A percentile compares a stretch with the other conserved stretches of the same genome.
phyloP scores from a whole-genome alignment of 2,888 invertebrate species.

The Harmothoe impar region DNA sequence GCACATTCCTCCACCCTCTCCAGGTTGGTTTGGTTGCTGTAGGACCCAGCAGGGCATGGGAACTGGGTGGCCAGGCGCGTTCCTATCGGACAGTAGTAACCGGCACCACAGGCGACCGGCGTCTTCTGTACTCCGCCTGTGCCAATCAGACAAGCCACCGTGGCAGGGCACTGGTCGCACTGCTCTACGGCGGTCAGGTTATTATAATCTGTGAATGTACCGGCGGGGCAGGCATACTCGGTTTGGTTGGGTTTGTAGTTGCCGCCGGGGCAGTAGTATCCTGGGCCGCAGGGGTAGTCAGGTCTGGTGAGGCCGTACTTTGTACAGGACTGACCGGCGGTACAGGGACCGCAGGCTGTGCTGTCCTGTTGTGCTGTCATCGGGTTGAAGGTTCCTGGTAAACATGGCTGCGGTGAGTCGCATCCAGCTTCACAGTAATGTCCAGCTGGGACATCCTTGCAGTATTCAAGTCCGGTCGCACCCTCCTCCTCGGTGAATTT shows the following conservation, averaged over 20 bases:
- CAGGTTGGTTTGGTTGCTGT: constrained; percentile 79
- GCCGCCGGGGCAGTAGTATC: constrained; percentile 81
- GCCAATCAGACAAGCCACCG: constrained; percentile 77
- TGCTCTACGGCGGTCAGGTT: constrained; percentile 79
- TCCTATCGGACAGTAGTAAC: constrained; percentile 80
- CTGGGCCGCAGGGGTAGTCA: constrained; percentile 78
- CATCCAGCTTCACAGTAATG: constrained; percentile 73
- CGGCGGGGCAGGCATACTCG: constrained; percentile 80
- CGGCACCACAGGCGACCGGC: constrained; percentile 78
- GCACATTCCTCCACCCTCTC: constrained; percentile 77
- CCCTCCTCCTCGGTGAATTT: constrained; percentile 80
- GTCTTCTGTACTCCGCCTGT: constrained; percentile 81
- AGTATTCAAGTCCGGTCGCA: constrained; percentile 73
- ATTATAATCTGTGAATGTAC: constrained; percentile 78
- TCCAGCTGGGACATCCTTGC: constrained; percentile 74
- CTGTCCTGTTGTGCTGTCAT: constrained; percentile 70
- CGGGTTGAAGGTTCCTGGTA: constrained; percentile 79
- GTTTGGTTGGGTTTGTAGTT: constrained; percentile 78
- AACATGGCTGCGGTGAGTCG: constrained; percentile 74
- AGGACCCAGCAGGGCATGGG: constrained; percentile 81
- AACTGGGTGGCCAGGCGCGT: constrained; percentile 76
- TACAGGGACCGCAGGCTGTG: constrained; percentile 75
- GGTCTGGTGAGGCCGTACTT: constrained; percentile 75
- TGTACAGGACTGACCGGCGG: constrained; percentile 79
- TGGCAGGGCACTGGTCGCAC: constrained; percentile 76